Evolutionary conservation across 1,140 invertebrate genomes (phyloP).

Genomic region (Metopolophium dirhodum): DNA sequence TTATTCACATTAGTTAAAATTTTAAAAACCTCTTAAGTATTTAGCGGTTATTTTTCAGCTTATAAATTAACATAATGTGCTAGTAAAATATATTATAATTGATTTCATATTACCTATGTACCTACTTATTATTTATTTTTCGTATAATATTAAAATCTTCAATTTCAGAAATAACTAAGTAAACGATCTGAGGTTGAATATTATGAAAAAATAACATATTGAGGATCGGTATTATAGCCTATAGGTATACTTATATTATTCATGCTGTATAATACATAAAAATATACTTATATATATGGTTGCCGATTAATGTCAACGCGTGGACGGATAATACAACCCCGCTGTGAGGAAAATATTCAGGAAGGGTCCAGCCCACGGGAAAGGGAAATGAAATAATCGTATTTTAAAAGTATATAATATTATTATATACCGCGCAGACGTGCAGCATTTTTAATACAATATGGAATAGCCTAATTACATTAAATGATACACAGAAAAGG

Average conservation of each 20-base stretch:
- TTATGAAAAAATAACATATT: background rate
- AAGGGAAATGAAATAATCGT: background rate
- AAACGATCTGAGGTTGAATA: background rate
- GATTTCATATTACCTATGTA: background rate
- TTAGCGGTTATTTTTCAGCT: background rate
- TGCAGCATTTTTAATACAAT: background rate
- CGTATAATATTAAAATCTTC: background rate
- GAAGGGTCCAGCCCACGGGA: background rate
- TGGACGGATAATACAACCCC: background rate
- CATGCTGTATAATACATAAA: background rate
- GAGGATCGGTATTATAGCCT: background rate
- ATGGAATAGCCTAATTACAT: conserved; percentile 41
- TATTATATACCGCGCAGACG: background rate
- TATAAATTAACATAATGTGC: background rate
- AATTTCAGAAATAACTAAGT: background rate
- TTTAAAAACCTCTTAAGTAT: background rate
- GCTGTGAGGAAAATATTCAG: conserved; percentile 28
- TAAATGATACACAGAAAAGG: conserved; percentile 43
- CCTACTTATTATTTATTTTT: background rate
- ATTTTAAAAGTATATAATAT: background rate
- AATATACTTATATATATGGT: background rate
- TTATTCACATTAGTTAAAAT: no score
- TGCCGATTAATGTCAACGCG: background rate
- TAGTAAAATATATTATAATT: background rate
- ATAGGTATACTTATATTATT: no score